Evolutionary conservation across 2,113 vertebrate species (phyloP), one percentile per base, ranked within the genome.

Genomic region (Cynoglossus semilaevis): DNA sequence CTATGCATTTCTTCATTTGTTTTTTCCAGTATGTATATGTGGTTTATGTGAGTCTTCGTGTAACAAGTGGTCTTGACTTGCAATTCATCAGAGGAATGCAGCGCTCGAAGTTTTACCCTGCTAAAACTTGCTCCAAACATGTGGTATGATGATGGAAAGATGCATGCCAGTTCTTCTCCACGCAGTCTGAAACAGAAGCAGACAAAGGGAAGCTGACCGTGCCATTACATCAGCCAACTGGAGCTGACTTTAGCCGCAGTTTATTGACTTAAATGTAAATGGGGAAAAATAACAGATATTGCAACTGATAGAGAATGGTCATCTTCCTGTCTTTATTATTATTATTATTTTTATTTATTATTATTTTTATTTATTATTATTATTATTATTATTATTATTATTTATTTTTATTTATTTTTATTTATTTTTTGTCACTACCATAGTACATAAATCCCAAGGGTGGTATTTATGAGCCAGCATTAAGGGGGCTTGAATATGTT

Each of bases 1-100:
- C 17, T 16, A 5, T 42, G 13, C 12, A 22, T 15, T 51, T 35
- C 5, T 22, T 10, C 12, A 9, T 9, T 9, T 36, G 34, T n/a
- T 51, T 9, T 46, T 55, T n/a, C n/a, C n/a, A n/a, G n/a, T 55
- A 44, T 59, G 17, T 43, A 16, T 55, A 47, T 58, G 1, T 62
- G 48, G 36, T 58, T 50, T 54, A 43, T 67, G 12, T 2, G 53
- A 57, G 55, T 70, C 53, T 15, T 41, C 2, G 0, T 8, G 62
- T 1, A 38, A 36, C n/a, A n/a, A n/a, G n/a, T n/a, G n/a, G 70
- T 85, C 47, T 74, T 16, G 73, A 81, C 80, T 63, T 84, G 77
- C 76, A 74, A 75, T 87, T 55, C 66, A 60, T 63, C 22, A 74
- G 85, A 79, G 83, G 79, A 87, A 86, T 89, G 87, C 82, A 72